Evolutionary conservation across 2,797 vertebrate species (phyloP), one percentile per base, ranked within the genome.

Genomic region (Chelidonichthys spinosus): DNA sequence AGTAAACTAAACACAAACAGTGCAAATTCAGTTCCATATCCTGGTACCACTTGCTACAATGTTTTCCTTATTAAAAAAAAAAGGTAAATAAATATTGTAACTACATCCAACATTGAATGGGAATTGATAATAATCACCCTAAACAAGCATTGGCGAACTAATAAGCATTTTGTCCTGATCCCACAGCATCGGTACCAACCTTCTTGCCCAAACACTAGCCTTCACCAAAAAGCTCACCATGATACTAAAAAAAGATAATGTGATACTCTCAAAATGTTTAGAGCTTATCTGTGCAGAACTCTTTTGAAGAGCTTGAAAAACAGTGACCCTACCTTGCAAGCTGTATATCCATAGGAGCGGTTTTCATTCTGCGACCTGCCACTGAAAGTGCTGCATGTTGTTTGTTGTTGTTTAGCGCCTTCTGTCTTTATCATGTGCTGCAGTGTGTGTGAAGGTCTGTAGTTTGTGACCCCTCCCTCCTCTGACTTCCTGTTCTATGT

Each of bases 401-500:
- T 74, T 80, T 85, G 83, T 85, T 89, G 79, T 78, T 65, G 76
- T 84, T 82, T 87, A 85, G 81, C 42, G 63, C 84, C 88, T 85
- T 85, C 81, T 81, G 83, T 68, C 82, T 90, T 94, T 92, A 95
- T 94, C 92, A 72, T 85, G 71, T 62, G 63, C 73, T 73, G 79
- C 90, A 36, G 44, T 36, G 32, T 86, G 86, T 81, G 62, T 65
- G 44, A 76, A 85, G 84, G 88, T 89, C 79, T 85, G 56, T 81
- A 82, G 84, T 78, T 78, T 70, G 74, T 86, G 85, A 93, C 92
- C 93, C 90, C 93, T 93, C 92, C 94, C 92, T 91, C 69, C 67
- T 85, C 87, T 79, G 54, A 92, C 90, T 93, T 95, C 93, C 94
- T 93, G 88, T 88, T 89, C 59, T 79, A 74, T 85, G 86, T 94